Evolutionary conservation across 2,797 vertebrate genomes (phyloP).

Genomic region (Microctenopoma lineatum): DNA sequence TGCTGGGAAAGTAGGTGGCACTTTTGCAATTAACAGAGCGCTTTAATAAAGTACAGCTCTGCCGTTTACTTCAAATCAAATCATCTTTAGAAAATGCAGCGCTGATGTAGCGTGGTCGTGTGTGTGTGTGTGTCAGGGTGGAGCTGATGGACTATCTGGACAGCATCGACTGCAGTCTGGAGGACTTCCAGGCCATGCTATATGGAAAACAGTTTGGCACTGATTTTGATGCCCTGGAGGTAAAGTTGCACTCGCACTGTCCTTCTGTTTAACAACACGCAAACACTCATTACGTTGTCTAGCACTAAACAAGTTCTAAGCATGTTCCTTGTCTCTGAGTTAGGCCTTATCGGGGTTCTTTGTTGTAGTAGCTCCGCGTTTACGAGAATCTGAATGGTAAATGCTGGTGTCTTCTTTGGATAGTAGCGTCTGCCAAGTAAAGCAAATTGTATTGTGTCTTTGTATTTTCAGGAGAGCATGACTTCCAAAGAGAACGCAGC

Average conservation of each 20-base stretch:
- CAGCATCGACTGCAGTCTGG: slow-evolving; percentile 97
- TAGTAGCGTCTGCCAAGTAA: too few relatives aligned
- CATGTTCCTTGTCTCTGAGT: too few relatives aligned
- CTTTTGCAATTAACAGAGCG: neutral
- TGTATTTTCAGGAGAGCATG: slow-evolving; percentile 61
- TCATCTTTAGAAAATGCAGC: too few relatives aligned
- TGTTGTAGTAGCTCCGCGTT: too few relatives aligned
- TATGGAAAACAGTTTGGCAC: slow-evolving; percentile 93
- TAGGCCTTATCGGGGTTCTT: too few relatives aligned
- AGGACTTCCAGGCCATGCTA: slow-evolving; percentile 97
- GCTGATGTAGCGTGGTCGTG: neutral
- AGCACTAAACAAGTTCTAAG: too few relatives aligned
- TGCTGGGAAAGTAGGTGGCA: slow-evolving; percentile 93
- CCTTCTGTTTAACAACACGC: too few relatives aligned
- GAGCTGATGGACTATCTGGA: slow-evolving; percentile 98
- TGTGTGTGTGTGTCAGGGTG: slow-evolving; percentile 80
- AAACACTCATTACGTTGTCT: too few relatives aligned
- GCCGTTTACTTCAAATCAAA: too few relatives aligned
- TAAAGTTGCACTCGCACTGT: slow-evolving; percentile 44
- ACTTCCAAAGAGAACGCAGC: slow-evolving; percentile 52
- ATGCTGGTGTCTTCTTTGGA: too few relatives aligned
- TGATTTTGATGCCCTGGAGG: slow-evolving; percentile 89
- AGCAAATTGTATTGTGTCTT: neutral
- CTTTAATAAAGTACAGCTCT: too few relatives aligned
- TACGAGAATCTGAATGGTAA: too few relatives aligned